Base-by-base conservation (phyloP, 2,797 vertebrate species). In the Siniperca undulata region DNA sequence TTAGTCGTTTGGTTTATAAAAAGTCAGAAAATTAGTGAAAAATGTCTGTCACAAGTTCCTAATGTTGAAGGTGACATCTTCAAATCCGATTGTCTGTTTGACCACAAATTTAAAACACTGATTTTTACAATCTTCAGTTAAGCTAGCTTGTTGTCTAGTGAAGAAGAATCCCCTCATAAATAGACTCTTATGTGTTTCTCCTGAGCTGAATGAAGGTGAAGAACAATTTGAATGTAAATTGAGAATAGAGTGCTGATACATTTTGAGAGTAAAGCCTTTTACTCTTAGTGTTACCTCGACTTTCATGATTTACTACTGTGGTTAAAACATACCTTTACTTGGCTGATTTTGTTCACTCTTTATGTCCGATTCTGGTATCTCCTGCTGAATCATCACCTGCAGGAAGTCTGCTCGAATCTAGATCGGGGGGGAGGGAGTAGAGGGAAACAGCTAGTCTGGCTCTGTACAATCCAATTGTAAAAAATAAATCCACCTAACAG, bases 351-450 rank as follows among this genome's bases (percentile, higher is more conserved):
- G 16, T 53, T 90, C 81, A 12, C 40, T 78, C 70, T 88, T 80
- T 20, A 89, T 62, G 1, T 81, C 84, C 0, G 82, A 64, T 8
- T 90, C 82, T 73, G 89, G 86, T 7, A 95, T 94, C 85, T 95
- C 91, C 5, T 3, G 92, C 71, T 93, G 70, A 65, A 92, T n/a
- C 92, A 95, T 74, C 82, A 94, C 88, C 61, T 94, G 91, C 77
- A 95, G 91, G 84, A 94, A 95, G 80, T 94, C 92, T 11, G 38
- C 64, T 22, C 14, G 87, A 46, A 0, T 77, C 93, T 95, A 24
- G 10, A 40, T 40, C 30, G 30, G 30, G 30, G 30, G 30, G 30
- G 30, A 30, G 30, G 30, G 30, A 30, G 30, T 30, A 30, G 30
- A 30, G 30, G 30, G 30, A 30, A 30, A 30, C 30, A 30, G 30